These are phyloP conservation scores for Zaprionus capensis DNA, from an alignment of 1,140 invertebrate species.

Conservation along the genomic window DNA sequence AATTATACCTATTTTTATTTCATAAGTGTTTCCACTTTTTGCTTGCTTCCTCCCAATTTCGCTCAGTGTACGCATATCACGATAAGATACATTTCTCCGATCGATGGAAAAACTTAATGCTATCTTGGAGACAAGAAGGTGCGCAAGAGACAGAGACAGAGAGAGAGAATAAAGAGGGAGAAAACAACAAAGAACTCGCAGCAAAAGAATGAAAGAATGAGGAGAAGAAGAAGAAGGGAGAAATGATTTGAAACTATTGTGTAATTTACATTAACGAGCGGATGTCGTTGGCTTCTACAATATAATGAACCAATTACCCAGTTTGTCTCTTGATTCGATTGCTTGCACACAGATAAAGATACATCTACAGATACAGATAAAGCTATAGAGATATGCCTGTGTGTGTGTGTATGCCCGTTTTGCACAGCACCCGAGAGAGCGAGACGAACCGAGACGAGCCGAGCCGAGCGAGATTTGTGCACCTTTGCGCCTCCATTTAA, in stretches of 20 bases:
- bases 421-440: not conserved
- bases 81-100: not conserved
- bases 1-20: too few relatives aligned
- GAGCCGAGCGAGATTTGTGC: not conserved
- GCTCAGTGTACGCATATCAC: not conserved
- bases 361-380: conserved; percentile 8
- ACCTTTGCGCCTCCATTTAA: conserved; percentile 39
- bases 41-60: not conserved
- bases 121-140: conserved; percentile 5
- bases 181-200: not conserved
- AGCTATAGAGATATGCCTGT: not conserved
- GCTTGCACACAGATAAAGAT: conserved; percentile 44
- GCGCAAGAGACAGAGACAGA: not conserved
- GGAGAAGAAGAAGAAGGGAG: conserved; percentile 17
- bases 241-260: conserved; percentile 73
- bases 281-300: conserved; percentile 77
- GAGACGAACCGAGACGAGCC: not conserved
- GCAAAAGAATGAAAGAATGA: not conserved
- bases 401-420: not conserved
- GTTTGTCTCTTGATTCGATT: conserved; percentile 81
- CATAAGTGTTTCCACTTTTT: not conserved
- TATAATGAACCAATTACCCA: conserved; percentile 82
- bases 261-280: conserved; percentile 82
- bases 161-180: not conserved
- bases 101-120: not conserved